Conservation (phyloP, 2,797 vertebrate species). For the Tangara arthus region DNA sequence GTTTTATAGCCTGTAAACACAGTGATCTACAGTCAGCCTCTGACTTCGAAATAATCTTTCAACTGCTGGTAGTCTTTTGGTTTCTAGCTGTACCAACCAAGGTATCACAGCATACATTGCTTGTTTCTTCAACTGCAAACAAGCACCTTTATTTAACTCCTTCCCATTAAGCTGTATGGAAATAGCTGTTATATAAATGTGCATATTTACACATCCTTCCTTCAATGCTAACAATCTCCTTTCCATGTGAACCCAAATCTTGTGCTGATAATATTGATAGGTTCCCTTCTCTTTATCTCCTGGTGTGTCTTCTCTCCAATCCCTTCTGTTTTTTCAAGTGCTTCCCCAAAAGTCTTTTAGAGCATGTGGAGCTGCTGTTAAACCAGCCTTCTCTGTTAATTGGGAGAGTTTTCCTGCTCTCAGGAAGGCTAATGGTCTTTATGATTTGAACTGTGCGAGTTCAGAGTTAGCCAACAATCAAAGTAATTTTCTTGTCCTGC, state of each 20-base stretch:
- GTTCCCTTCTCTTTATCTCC: not conserved
- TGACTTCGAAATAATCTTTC: not conserved
- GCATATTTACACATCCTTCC: not conserved
- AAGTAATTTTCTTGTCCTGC: not conserved
- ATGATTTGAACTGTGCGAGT: rapidly evolving
- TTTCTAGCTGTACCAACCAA: not conserved
- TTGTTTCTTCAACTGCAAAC: not conserved
- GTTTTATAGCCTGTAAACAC: not conserved
- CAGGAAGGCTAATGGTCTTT: not conserved
- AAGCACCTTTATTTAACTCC: not conserved
- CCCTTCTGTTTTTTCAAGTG: not conserved
- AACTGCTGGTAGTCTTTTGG: not conserved
- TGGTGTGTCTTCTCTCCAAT: not conserved
- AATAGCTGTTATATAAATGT: not conserved
- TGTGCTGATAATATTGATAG: not conserved
- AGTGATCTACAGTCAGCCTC: not conserved
- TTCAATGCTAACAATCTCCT: not conserved
- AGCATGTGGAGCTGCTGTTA: not conserved
- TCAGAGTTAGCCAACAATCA: not conserved
- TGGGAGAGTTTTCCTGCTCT: not conserved
- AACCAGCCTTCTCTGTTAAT: not conserved
- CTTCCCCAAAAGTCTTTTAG: not conserved
- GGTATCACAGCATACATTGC: not conserved
- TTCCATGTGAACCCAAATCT: not conserved
- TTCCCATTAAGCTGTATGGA: not conserved